Evolutionary conservation across 1,140 invertebrate species (phyloP), one percentile per base, ranked within the genome.

Genomic region (Cherax destructor): DNA sequence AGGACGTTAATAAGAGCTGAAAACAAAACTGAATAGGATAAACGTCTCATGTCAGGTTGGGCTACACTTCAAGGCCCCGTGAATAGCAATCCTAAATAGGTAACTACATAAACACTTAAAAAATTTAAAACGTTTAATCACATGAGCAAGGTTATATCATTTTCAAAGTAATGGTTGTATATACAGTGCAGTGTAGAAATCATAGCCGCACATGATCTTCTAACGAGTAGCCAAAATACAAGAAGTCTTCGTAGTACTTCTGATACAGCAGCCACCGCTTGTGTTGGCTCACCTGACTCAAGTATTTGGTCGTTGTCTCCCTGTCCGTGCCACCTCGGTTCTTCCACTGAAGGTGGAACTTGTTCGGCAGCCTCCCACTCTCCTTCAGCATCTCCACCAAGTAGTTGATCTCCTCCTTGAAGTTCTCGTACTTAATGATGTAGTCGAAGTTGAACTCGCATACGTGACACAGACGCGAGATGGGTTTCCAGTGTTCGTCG

Each of bases 401-500:
- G 59, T 50, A 72, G n/a, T 86, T 52, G 56, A 74, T 84, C 65
- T 92, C 92, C 83, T 90, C 81, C 24, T 56, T 69, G 30, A 85
- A 92, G 30, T 65, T 83, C 30, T 92, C 92, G 59, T 86, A 86
- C 77, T 90, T 86, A 11, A 88, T 89, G 78, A 92, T 92, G 49
- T 85, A 85, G 50, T 92, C 88, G 83, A 83, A 92, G 52, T 90
- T 52, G 50, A 92, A 85, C 13, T 80, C 56, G 77, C 92, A 92
- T 16, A 92, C 76, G 41, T 92, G 83, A 41, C 92, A 92, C 59
- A 90, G 92, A 10, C 86, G 56, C 47, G 69, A 77, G 52, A 89
- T 85, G 65, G 92, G 92, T 61, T 83, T 74, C 87, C 86, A 90
- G 83, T 92, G 92, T 30, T 92, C 91, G 72, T 92, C 86, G 86